Base-by-base conservation (phyloP, 2,113 vertebrate genomes). In the Hippocampus mohnikei region DNA sequence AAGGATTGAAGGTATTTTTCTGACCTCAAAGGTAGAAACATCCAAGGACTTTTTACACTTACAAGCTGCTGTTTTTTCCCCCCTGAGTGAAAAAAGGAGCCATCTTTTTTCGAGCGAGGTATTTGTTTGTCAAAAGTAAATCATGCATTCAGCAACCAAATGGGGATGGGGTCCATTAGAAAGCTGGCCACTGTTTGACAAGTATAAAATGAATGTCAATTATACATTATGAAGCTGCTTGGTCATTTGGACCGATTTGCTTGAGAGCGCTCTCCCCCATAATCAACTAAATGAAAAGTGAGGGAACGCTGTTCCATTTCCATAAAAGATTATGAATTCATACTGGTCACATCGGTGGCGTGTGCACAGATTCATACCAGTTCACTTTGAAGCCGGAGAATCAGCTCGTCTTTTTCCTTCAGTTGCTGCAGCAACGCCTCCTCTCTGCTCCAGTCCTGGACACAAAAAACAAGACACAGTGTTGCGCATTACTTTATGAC, bases 381-480 rank as follows among this genome's bases (percentile, higher is more conserved):
- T 84, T 98, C 95, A 77, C 92, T 93, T 64, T 93, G 95, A 72
- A 99, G 95, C 83, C 94, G 92, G 66, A 91, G 87, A 88, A 99
- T 97, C 79, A 96, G 84, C 78, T 97, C 95, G 3, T 99, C 97
- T 84, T 92, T 96, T 83, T 98, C 96, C 75, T 93, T 95, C 81
- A 98, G 90, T 77, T 98, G 95, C 72, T 95, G 92, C 81, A 94
- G 93, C 83, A 98, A 86, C 63, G 91, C 93, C 82, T 98, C 97
- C 81, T 98, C 96, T 94, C 94, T 96, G 85, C 89, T 89, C 71
- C 92, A 87, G 81, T 99, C 97, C 97, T 98, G 79, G 72, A 90
- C 83, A 93, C 72, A 79, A 92, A 89, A 50, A 81, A 61, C 48
- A 68, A 74, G 25, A 82, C 68, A 66, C 53, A 23, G 25, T 76